Evolutionary conservation across 2,113 vertebrate species (phyloP), one percentile per base, ranked within the genome.

Genomic region (Calypte anna): DNA sequence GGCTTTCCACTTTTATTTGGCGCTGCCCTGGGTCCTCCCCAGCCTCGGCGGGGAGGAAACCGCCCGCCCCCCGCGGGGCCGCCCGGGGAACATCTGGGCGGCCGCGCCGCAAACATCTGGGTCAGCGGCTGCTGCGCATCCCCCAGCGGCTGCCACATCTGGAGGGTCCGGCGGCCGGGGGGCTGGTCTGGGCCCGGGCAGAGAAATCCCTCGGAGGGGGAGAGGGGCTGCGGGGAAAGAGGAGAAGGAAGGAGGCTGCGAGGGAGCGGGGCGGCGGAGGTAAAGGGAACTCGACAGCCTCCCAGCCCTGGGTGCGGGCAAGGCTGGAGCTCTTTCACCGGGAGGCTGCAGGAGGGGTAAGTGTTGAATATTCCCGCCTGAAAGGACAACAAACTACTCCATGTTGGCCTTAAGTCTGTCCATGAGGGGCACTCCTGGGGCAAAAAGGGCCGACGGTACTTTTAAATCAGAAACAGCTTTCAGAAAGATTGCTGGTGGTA

Each of bases 21-120:
- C 66, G n/a, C 58, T 63, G 88, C 85, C 24, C 38, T 2, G 61
- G 57, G 13, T 83, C 76, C 72, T 76, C 67, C 93, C 90, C 66
- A n/a, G 36, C 82, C 75, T 40, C 3, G 54, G 59, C 38, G n/a
- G 40, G 59, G 63, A 80, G 31, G 50, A 83, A 69, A 38, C 12
- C 63, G 79, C 87, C 94, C 72, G 31, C 72, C 67, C 50, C 73
- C 80, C 81, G n/a, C 80, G 92, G 85, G 89, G 91, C 86, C 94
- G 73, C 92, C 82, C 2, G 92, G 92, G 93, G 92, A 97, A 93
- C 98, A 97, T 97, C 97, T 98, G 97, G 97, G 92, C 94, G 78
- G 97, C 85, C 76, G 93, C 64, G 7, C 33, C 43, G 69, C 83
- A 0, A 96, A 93, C 97, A 97, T 97, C 97, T 97, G 97, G 93